Evolutionary conservation across 2,888 invertebrate genomes (phyloP).

Genomic region (Ellobium chinense): DNA sequence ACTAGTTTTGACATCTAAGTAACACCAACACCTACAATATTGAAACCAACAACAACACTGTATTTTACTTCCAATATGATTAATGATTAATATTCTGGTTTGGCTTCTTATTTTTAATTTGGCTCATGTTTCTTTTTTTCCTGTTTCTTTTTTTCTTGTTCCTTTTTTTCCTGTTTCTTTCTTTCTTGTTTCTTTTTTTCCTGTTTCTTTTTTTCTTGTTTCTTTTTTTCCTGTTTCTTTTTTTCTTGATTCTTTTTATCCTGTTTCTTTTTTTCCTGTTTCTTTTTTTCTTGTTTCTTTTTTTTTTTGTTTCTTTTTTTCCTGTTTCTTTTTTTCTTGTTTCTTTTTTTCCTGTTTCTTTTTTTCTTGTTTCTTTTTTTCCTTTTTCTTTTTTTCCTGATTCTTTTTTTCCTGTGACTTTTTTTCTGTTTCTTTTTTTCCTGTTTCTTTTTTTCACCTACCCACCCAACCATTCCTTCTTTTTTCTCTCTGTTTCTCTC

Average conservation of each 20-base stretch:
- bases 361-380: not conserved
- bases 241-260: not conserved
- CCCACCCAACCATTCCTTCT: not conserved
- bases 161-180: not conserved
- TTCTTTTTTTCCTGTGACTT: not conserved
- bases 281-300: not conserved
- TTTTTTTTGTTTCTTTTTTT: not conserved
- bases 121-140: not conserved
- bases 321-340: not conserved
- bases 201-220: not conserved
- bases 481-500: not conserved
- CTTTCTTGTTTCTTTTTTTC: not conserved
- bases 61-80: too few relatives aligned
- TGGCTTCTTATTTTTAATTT: not conserved
- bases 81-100: too few relatives aligned
- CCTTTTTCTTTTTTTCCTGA: not conserved
- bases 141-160: not conserved
- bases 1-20: too few relatives aligned
- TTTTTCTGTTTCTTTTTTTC: not conserved
- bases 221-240: not conserved
- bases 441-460: not conserved
- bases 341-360: not conserved
- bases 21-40: too few relatives aligned
- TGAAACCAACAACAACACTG: too few relatives aligned
- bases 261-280: not conserved